phyloP scores from a whole-genome alignment of 2,113 vertebrate species.

The Aegithalos caudatus region DNA sequence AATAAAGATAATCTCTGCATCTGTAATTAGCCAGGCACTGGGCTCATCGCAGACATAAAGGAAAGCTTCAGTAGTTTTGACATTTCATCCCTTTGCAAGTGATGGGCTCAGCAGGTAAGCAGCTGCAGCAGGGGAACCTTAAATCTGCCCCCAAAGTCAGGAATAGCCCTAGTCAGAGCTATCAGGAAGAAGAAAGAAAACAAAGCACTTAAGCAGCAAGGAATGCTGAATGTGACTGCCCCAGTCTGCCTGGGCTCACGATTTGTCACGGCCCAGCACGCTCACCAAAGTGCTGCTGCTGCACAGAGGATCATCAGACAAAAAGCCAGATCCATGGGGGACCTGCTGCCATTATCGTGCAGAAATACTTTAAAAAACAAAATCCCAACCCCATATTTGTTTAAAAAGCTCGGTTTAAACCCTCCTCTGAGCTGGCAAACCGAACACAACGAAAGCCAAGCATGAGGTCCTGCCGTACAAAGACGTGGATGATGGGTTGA shows the following conservation, averaged over 20 bases:
- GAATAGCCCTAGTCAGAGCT: not conserved
- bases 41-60: not conserved
- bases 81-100: not conserved
- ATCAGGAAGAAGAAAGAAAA: not conserved
- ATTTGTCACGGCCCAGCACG: not conserved
- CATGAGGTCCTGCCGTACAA: not conserved
- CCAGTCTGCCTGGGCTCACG: accelerated
- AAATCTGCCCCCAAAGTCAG: not conserved
- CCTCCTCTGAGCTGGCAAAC: not conserved
- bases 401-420: slow-evolving; percentile 9
- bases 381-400: not conserved
- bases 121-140: not conserved
- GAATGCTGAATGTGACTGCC: accelerated
- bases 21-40: not conserved
- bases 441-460: not conserved
- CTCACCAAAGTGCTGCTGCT: not conserved
- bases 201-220: not conserved
- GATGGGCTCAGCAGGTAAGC: accelerated
- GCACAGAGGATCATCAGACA: not conserved
- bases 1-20: slow-evolving; percentile 36
- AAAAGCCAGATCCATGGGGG: not conserved
- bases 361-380: not conserved
- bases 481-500: not conserved
- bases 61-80: not conserved
- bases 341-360: not conserved